Conservation (phyloP, 2,888 invertebrate species). For the Orthosia gracilis region DNA sequence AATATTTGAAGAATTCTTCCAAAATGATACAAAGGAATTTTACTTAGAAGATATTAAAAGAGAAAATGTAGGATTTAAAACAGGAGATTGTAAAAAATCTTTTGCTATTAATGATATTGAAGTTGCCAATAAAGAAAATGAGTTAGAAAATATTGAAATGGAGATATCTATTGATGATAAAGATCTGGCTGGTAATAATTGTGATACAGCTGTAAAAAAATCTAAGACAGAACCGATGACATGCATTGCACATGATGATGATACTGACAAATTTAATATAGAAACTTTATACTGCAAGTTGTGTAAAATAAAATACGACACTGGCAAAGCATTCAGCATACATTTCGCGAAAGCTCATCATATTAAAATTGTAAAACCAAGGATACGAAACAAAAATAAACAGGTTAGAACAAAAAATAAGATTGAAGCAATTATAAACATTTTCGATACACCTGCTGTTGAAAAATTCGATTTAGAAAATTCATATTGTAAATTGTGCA, state of each 20-base stretch:
- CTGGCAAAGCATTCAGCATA: constrained; percentile 69
- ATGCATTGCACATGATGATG: constrained; percentile 17
- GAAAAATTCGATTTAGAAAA: constrained; percentile 75
- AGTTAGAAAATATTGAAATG: constrained; percentile 4
- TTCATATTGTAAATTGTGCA: constrained; percentile 78
- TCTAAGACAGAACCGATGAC: constrained; percentile 2
- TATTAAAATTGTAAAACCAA: constrained; percentile 67
- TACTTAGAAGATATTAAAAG: constrained; percentile 33
- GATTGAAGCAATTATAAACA: neutral
- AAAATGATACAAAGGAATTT: constrained; percentile 56
- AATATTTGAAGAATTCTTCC: constrained; percentile 76
- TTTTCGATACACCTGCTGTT: constrained; percentile 3
- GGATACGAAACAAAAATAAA: constrained; percentile 2
- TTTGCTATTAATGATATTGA: constrained; percentile 1
- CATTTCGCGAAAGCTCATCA: constrained; percentile 77
- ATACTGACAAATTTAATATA: constrained; percentile 71
- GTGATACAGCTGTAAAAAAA: neutral
- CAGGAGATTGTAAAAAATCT: constrained; percentile 11
- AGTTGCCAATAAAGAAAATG: constrained; percentile 32
- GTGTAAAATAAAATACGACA: constrained; percentile 77
- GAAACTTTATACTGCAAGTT: constrained; percentile 76
- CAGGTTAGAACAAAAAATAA: neutral
- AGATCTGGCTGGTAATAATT: constrained; percentile 12
- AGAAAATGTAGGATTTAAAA: constrained; percentile 23
- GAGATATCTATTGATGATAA: constrained; percentile 17